Evolutionary conservation across 2,888 invertebrate genomes (phyloP), one percentile per base, ranked within the genome.

Genomic region (Nomada fucata): DNA sequence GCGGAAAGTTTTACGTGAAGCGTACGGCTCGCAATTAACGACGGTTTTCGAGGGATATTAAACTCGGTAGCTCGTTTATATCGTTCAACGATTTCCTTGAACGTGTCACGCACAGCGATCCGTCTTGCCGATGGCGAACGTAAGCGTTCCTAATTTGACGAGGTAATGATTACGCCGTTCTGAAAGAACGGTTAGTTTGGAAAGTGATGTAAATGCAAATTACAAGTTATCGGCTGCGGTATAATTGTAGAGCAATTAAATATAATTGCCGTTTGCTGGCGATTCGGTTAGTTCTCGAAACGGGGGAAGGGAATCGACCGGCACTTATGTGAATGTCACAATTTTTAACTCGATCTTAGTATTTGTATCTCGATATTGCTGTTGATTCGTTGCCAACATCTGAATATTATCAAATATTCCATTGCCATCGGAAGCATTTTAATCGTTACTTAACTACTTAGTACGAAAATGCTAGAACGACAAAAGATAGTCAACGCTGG

Each of bases 1-100:
- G 13, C 18, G 55, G 44, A 13, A 55, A 64, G 44, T 57, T 72
- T 64, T n/a, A 64, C 44, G 29, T 47, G 47, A 72, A 64, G n/a
- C 42, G 15, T 42, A 18, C 42, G n/a, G 63, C 29, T 57, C 36
- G 11, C 59, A 50, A 60, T 70, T 70, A 59, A 11, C 50, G 23
- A 50, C 15, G 20, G 53, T 42, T 55, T 63, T 47, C 47, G 47
- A n/a, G 15, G 10, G 15, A 55, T 29, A 29, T 64, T 73, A 57
- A 64, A 55, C 64, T 64, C 4, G 13, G 26, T 26, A 26, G 44
- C 20, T 47, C 9, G 53, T 53, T 26, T 72, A 52, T 36, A 52
- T 71, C 36, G 36, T 26, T 52, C 11, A 44, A 61, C 26, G 26
- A 55, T 20, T 55, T 63, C 55, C 42, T 53, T 15, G 2, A 11